phyloP scores from a whole-genome alignment of 2,797 vertebrate genomes.

The Tragopan temminckii region DNA sequence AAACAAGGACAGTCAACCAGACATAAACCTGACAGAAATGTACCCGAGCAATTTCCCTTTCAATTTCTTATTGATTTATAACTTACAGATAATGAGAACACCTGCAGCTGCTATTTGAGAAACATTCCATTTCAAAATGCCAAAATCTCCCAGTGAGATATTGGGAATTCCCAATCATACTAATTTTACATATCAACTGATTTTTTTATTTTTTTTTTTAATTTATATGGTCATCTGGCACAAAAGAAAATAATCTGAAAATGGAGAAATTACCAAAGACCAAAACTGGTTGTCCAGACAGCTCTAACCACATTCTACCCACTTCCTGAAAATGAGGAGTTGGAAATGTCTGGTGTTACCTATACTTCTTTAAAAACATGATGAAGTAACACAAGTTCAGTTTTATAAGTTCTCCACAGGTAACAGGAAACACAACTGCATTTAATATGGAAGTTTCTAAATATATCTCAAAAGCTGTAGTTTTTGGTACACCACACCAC shows the following conservation, averaged over 20 bases:
- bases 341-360: neutral
- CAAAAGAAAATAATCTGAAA: neutral
- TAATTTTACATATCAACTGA: neutral
- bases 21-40: fast-evolving
- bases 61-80: neutral
- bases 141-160: neutral
- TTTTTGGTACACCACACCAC: neutral
- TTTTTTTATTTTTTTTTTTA: neutral
- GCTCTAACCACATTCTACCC: neutral
- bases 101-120: neutral
- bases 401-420: neutral
- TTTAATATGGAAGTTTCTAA: neutral
- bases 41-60: neutral
- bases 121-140: neutral
- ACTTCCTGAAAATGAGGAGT: neutral
- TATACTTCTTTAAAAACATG: neutral
- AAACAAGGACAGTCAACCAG: neutral
- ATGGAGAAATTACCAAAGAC: neutral
- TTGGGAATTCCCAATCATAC: neutral
- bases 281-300: neutral
- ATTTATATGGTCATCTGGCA: neutral
- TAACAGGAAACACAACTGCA: neutral
- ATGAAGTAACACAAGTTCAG: neutral
- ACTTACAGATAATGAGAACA: neutral
- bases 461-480: neutral